These are phyloP conservation scores for Lycaon pictus DNA, from an alignment of 2,113 vertebrate genomes.

Conservation along the genomic window DNA sequence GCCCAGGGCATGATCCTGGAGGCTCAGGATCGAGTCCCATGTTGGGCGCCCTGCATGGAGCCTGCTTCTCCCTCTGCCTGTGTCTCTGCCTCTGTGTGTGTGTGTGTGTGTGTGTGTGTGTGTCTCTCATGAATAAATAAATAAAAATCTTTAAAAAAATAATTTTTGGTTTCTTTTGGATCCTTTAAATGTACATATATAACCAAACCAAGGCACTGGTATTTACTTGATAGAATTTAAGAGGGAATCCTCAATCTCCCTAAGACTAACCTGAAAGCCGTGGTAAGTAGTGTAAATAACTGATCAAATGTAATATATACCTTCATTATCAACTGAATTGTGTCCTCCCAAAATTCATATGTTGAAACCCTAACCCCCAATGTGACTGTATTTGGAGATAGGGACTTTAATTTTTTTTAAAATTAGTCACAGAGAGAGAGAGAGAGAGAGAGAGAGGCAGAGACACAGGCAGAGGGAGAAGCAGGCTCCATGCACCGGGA, in stretches of 20 bases:
- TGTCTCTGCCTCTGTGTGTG: too few species aligned
- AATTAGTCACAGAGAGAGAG: too few species aligned
- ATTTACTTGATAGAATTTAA: background rate
- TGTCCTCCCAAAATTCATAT: background rate
- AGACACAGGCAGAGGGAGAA: too few species aligned
- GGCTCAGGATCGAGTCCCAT: too few species aligned
- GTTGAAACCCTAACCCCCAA: background rate
- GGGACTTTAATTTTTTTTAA: background rate
- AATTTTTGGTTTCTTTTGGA: constrained; percentile 10
- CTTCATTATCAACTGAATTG: background rate
- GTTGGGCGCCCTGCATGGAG: too few species aligned
- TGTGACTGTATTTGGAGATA: background rate
- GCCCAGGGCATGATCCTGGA: too few species aligned
- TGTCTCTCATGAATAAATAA: too few species aligned
- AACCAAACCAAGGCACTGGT: constrained; percentile 5
- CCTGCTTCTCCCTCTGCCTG: too few species aligned
- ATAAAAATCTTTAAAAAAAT: background rate
- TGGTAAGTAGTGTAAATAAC: background rate
- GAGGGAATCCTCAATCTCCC: constrained; percentile 3
- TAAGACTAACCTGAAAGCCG: background rate
- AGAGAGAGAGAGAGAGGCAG: too few species aligned
- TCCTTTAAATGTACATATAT: background rate
- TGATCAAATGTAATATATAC: background rate
- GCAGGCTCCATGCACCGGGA: too few species aligned
- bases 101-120: too few species aligned